phyloP scores from a whole-genome alignment of 2,797 vertebrate species.

The Linurgus olivaceus region DNA sequence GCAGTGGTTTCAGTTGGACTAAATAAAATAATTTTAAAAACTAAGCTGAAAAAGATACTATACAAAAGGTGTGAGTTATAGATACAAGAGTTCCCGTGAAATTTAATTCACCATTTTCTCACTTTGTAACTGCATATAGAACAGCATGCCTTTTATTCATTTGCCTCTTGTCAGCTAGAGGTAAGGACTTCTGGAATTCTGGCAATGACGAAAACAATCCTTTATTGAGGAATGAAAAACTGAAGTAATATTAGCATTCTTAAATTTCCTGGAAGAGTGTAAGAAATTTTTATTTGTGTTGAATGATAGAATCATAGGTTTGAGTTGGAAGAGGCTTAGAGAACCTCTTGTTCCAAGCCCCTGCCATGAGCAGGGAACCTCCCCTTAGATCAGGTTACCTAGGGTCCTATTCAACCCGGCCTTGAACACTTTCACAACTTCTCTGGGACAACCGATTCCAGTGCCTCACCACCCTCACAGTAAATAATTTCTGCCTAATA shows the following conservation, averaged over 20 bases:
- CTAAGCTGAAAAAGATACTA: neutral
- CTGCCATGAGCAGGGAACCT: neutral
- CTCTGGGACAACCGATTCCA: neutral
- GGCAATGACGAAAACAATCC: neutral
- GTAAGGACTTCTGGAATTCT: neutral
- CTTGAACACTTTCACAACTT: neutral
- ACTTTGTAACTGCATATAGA: neutral
- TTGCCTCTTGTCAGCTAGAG: neutral
- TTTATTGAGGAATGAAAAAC: neutral
- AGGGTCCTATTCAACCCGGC: neutral
- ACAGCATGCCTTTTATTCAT: neutral
- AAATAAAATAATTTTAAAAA: neutral
- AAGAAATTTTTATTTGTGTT: neutral
- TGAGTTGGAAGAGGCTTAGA: neutral
- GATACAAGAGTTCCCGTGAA: neutral
- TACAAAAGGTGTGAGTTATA: neutral
- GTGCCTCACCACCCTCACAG: neutral
- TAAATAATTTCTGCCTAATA: neutral
- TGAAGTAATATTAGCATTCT: neutral
- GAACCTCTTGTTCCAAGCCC: neutral
- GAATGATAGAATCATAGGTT: neutral
- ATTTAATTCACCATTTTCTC: neutral
- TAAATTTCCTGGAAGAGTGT: neutral
- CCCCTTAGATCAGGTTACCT: neutral
- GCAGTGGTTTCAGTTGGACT: neutral